phyloP scores from a whole-genome alignment of 2,113 vertebrate genomes.

The Myotis davidii region DNA sequence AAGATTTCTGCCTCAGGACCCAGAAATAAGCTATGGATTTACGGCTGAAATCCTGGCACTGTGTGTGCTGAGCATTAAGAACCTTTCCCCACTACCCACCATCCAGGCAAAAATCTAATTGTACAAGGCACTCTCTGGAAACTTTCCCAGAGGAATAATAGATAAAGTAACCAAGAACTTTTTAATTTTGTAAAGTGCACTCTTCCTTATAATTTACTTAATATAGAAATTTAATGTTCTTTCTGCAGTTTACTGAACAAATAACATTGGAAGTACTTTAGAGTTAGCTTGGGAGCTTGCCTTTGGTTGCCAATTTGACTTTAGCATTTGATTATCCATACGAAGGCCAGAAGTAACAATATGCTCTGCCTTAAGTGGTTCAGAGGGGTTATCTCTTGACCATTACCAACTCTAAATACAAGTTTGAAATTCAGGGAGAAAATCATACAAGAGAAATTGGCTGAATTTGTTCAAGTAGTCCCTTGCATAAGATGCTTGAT shows the following conservation, averaged over 20 bases:
- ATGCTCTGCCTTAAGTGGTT: slow-evolving; percentile 83
- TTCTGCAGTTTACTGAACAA: slow-evolving; percentile 89
- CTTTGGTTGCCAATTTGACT: slow-evolving; percentile 84
- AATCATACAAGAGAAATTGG: slow-evolving; percentile 69
- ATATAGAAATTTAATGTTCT: slow-evolving; percentile 89
- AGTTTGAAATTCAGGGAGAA: slow-evolving; percentile 81
- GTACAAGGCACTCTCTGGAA: slow-evolving; percentile 83
- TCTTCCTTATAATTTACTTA: slow-evolving; percentile 90
- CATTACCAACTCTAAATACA: slow-evolving; percentile 83
- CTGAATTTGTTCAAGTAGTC: slow-evolving; percentile 68
- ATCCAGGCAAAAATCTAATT: slow-evolving; percentile 84
- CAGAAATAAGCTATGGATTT: slow-evolving; percentile 46
- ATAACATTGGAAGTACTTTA: slow-evolving; percentile 88
- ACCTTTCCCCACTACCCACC: slow-evolving; percentile 67
- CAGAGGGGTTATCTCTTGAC: slow-evolving; percentile 83
- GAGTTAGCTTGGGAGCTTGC: slow-evolving; percentile 83
- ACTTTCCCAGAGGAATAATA: slow-evolving; percentile 87
- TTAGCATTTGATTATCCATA: slow-evolving; percentile 88
- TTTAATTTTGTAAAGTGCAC: slow-evolving; percentile 90
- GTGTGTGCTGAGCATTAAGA: slow-evolving; percentile 78
- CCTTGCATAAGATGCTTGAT: slow-evolving; percentile 43
- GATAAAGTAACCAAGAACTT: slow-evolving; percentile 87
- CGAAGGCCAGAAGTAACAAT: slow-evolving; percentile 84
- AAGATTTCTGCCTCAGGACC: not conserved
- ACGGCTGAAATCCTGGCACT: slow-evolving; percentile 12